These are phyloP conservation scores for Dendronephthya gigantea DNA, from an alignment of 64 coral and sea anemone species.

Conservation along the genomic window DNA sequence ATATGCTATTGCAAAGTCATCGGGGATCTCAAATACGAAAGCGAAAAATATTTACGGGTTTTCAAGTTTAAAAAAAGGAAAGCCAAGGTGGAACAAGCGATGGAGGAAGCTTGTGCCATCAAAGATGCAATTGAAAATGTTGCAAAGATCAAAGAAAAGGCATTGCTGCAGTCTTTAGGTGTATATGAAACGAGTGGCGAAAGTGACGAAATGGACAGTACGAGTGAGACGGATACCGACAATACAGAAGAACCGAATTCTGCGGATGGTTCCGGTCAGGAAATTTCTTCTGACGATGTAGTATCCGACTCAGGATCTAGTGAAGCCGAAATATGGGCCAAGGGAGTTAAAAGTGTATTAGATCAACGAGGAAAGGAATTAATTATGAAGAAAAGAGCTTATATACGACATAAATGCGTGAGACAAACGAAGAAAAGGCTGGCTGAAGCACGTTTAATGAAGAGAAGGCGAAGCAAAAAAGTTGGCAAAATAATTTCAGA, in stretches of 20 bases:
- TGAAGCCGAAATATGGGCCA: neutral
- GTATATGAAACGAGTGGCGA: neutral
- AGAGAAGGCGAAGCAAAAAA: neutral
- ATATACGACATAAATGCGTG: neutral
- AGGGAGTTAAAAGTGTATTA: neutral
- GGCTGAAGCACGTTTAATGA: neutral
- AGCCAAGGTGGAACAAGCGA: conserved; percentile 2
- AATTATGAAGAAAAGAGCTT: neutral
- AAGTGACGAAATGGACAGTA: neutral
- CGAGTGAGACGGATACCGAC: neutral
- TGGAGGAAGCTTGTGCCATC: conserved; percentile 25
- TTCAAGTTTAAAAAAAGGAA: neutral
- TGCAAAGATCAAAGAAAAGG: conserved; percentile 9
- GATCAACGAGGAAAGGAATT: neutral
- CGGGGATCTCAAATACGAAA: conserved; percentile 16
- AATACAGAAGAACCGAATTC: neutral
- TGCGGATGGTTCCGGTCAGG: neutral
- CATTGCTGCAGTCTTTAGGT: neutral
- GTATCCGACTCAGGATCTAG: neutral
- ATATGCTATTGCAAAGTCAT: conserved; percentile 27
- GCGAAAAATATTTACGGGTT: conserved; percentile 11
- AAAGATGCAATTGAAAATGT: conserved; percentile 20
- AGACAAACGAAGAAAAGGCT: neutral
- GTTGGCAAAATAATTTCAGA: neutral
- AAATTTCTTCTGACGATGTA: neutral